These are phyloP conservation scores for Gryon sp. DNA, from an alignment of 1,140 invertebrate species.

Conservation along the genomic window DNA sequence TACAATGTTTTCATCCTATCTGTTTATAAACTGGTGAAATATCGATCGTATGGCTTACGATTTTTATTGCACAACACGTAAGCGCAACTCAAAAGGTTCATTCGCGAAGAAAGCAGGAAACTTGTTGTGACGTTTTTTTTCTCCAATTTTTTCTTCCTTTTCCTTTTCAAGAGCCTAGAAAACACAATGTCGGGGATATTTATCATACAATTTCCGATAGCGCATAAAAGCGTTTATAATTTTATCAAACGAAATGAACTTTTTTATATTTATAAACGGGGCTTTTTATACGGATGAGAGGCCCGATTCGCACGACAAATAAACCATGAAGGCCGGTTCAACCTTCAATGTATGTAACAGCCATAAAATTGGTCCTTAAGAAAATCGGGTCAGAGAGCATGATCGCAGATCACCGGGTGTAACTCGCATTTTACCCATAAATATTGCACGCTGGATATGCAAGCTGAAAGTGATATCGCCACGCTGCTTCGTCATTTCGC, in stretches of 20 bases:
- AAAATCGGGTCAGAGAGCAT: constrained; percentile 63
- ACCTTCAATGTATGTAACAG: constrained; percentile 54
- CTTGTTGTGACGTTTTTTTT: too few relatives aligned
- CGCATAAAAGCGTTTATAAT: constrained; percentile 59
- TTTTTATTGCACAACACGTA: too few relatives aligned
- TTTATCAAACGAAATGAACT: constrained; percentile 57
- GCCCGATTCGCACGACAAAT: constrained; percentile 43
- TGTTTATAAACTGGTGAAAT: too few relatives aligned
- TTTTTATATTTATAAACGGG: constrained; percentile 57
- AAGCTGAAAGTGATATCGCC: constrained; percentile 19
- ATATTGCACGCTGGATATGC: constrained; percentile 37
- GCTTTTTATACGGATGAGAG: constrained; percentile 52
- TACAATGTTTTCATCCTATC: too few relatives aligned
- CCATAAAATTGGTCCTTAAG: constrained; percentile 61
- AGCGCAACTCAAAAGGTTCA: too few relatives aligned
- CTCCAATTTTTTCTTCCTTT: background rate
- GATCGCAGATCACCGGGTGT: constrained; percentile 47
- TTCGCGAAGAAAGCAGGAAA: too few relatives aligned
- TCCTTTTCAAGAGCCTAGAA: constrained; percentile 6
- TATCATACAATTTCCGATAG: constrained; percentile 48
- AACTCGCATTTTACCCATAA: constrained; percentile 43
- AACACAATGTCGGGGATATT: constrained; percentile 11
- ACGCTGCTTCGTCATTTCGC: constrained; percentile 1
- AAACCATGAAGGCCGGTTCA: constrained; percentile 55
- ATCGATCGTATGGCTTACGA: too few relatives aligned